Base-by-base conservation (phyloP, 2,113 vertebrate genomes). In the Lophotis ruficrista region DNA sequence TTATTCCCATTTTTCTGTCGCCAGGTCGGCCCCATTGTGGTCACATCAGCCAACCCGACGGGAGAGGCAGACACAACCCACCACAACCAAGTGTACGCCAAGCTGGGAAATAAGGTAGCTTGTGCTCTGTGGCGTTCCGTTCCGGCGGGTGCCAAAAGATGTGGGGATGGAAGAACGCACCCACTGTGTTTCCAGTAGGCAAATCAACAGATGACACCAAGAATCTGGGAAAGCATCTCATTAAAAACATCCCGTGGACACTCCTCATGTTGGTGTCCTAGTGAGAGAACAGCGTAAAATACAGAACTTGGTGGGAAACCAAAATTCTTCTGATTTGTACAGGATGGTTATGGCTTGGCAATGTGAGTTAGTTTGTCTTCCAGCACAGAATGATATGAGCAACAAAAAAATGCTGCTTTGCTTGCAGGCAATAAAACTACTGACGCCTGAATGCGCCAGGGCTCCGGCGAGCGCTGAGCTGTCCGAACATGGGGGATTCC, bases 51-150 rank as follows among this genome's bases (percentile, higher is more conserved):
- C 70, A 99, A 99, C 94, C 99, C 99, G 2, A 99, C 99, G 4
- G 99, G 99, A 62, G 99, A 99, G 95, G 99, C 99, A 33, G 99
- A 99, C 94, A 99, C 99, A 3, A 99, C 99, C 13, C 99, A 99
- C 93, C 99, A 99, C 97, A 99, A 99, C 92, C 99, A 99, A 56
- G 99, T 99, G 75, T 99, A 98, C 13, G 98, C 99, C 91, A 99
- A 99, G 91, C 97, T 99, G 60, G 98, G 98, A 48, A 91, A 99
- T 45, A 98, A 99, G 98, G 99, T 99, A 96, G 96, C 4, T 11
- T 31, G 12, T 27, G 6, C 14, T 53, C 56, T 31, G 7, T 31
- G 43, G 58, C 43, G 60, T 41, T 48, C 54, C 41, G 13, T 72
- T 61, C 28, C 1, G 0, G 30, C 31, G 73, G 54, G 27, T 68